Evolutionary conservation across 2,888 invertebrate species (phyloP).

Genomic region (Cephalotes varians): DNA sequence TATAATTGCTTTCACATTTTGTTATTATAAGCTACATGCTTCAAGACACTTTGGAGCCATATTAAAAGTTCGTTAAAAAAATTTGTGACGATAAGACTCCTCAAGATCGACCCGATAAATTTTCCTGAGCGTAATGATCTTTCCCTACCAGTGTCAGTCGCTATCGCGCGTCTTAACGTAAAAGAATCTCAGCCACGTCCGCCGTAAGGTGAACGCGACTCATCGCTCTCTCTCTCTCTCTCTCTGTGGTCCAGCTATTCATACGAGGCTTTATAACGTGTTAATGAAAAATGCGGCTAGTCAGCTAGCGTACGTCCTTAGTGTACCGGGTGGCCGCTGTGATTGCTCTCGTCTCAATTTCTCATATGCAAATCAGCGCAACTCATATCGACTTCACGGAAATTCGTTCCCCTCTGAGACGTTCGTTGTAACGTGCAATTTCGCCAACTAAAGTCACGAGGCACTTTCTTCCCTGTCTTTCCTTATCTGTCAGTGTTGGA

Average conservation of each 20-base stretch:
- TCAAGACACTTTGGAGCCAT: background rate
- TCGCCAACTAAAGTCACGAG: slow-evolving; percentile 38
- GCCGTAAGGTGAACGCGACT: slow-evolving; percentile 67
- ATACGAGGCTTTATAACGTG: slow-evolving; percentile 82
- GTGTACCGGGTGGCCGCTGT: slow-evolving; percentile 74
- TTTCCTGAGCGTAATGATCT: slow-evolving; percentile 46
- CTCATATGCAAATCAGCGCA: background rate
- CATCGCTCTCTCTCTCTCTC: too few species aligned
- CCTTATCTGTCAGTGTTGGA: background rate
- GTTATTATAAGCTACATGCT: background rate
- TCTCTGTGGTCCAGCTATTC: slow-evolving; percentile 81
- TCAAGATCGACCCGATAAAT: slow-evolving; percentile 45
- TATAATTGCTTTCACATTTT: background rate
- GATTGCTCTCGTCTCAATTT: slow-evolving; percentile 31
- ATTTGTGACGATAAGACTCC: slow-evolving; percentile 12
- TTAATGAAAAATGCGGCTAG: slow-evolving; percentile 84
- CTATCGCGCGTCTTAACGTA: slow-evolving; percentile 61
- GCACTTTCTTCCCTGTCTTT: slow-evolving; percentile 4
- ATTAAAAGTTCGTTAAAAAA: slow-evolving; percentile 37
- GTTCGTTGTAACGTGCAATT: slow-evolving; percentile 16
- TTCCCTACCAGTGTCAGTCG: slow-evolving; percentile 52
- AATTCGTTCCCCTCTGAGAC: background rate
- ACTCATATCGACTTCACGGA: background rate
- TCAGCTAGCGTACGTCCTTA: slow-evolving; percentile 78
- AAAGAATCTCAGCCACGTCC: slow-evolving; percentile 73